Evolutionary conservation across 64 coral and sea anemone genomes (phyloP).

Genomic region (Pocillopora verrucosa): DNA sequence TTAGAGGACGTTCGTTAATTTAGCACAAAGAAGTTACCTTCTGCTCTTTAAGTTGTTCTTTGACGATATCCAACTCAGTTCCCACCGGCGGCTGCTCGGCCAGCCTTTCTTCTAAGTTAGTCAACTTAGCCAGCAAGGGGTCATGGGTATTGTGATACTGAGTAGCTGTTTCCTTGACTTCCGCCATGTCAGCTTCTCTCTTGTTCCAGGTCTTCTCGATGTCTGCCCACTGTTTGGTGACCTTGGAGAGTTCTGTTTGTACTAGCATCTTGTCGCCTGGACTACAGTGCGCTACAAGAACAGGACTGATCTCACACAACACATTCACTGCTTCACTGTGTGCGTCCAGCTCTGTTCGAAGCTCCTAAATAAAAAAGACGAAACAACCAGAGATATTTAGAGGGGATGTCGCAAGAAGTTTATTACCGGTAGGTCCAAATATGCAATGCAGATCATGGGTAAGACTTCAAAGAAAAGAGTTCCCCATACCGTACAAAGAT

Average conservation of each 20-base stretch:
- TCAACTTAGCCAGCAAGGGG: slow-evolving; percentile 62
- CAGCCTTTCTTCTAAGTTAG: slow-evolving; percentile 75
- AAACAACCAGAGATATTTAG: not conserved
- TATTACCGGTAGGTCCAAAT: no score
- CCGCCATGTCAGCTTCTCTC: slow-evolving; percentile 72
- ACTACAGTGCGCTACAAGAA: slow-evolving; percentile 86
- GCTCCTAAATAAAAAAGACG: slow-evolving; percentile 47
- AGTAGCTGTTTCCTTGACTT: slow-evolving; percentile 74
- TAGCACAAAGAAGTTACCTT: slow-evolving; percentile 60
- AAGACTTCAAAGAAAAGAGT: no score
- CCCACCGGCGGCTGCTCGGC: slow-evolving; percentile 76
- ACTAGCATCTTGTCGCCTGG: slow-evolving; percentile 77
- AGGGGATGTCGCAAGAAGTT: no score
- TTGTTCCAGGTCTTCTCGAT: slow-evolving; percentile 85
- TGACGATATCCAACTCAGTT: slow-evolving; percentile 86
- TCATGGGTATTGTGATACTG: slow-evolving; percentile 85
- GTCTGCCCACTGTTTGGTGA: slow-evolving; percentile 83
- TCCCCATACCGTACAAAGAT: no score
- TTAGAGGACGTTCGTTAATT: not conserved
- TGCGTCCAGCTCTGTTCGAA: slow-evolving; percentile 80
- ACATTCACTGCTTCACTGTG: slow-evolving; percentile 80
- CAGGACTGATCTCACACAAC: slow-evolving; percentile 83
- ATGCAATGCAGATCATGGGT: no score
- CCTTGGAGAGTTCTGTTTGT: slow-evolving; percentile 68
- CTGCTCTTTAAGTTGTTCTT: slow-evolving; percentile 87